Evolutionary conservation across 2,113 vertebrate genomes (phyloP).

Genomic region (Rhinogobius similis): DNA sequence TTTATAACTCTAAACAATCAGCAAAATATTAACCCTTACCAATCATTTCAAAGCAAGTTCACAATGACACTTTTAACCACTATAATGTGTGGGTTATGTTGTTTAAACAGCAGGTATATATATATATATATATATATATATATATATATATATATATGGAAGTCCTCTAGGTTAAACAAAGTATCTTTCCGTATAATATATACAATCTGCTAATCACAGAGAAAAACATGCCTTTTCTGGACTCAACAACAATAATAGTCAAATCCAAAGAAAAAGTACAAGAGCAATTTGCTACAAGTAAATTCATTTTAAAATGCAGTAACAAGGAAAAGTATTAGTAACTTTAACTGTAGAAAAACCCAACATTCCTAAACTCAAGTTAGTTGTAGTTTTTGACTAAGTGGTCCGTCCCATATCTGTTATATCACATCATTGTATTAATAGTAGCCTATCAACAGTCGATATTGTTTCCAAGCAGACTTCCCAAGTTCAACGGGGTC

Average conservation of each 20-base stretch:
- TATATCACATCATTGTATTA: conserved; percentile 6
- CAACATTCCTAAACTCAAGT: not conserved
- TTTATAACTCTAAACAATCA: no score
- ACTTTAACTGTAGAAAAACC: not conserved
- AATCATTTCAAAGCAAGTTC: no score
- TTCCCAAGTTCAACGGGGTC: conserved; percentile 53
- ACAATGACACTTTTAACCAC: no score
- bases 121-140: no score
- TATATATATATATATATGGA: no score
- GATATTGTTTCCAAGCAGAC: not conserved
- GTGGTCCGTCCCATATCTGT: not conserved
- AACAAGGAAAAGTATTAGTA: not conserved
- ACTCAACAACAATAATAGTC: not conserved
- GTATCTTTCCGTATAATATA: not conserved
- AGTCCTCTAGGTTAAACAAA: not conserved
- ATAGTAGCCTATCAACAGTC: conserved; percentile 15
- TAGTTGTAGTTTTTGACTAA: not conserved
- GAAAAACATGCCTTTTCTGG: not conserved
- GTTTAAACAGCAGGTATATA: no score
- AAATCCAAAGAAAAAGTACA: not conserved
- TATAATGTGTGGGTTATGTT: no score
- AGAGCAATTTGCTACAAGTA: no score
- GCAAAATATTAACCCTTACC: not conserved
- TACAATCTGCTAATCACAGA: not conserved
- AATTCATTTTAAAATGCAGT: no score